These are phyloP conservation scores for Monoplex corrugatus DNA, from an alignment of 2,888 invertebrate species.

Conservation along the genomic window DNA sequence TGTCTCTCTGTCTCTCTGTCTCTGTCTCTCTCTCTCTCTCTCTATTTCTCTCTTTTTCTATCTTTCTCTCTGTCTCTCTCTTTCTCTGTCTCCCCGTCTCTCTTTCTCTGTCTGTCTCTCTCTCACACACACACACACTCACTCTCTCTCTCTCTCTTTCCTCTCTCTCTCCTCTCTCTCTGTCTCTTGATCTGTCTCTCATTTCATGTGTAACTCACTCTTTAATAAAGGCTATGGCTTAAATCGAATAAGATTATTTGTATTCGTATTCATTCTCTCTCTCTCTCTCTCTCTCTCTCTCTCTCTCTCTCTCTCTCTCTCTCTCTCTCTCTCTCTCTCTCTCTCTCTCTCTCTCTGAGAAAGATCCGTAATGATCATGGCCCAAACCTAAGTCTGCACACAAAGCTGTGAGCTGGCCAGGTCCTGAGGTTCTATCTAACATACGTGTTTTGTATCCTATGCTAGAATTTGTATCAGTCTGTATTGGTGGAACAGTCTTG, in stretches of 20 bases:
- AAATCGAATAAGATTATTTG: not conserved
- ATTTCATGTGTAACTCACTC: too few species aligned
- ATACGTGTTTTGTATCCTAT: too few species aligned
- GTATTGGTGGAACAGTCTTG: too few species aligned
- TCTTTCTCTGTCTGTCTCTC: slow-evolving; percentile 37
- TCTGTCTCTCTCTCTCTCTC: not conserved
- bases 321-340: not conserved
- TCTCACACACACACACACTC: slow-evolving; percentile 24
- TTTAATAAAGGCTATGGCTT: not conserved
- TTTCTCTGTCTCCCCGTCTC: slow-evolving; percentile 34
- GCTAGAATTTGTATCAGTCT: too few species aligned
- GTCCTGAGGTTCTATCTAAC: too few species aligned
- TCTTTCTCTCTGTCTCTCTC: not conserved
- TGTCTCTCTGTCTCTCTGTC: not conserved
- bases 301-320: not conserved
- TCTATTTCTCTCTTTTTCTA: not conserved
- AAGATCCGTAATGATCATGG: too few species aligned
- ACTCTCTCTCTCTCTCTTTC: not conserved
- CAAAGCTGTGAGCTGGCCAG: too few species aligned
- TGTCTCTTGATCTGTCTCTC: too few species aligned
- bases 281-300: not conserved
- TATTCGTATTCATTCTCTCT: not conserved
- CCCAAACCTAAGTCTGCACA: too few species aligned
- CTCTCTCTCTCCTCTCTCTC: not conserved
- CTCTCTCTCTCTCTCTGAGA: too few species aligned